These are phyloP conservation scores for Paratrypauchen microcephalus DNA, from an alignment of 2,797 vertebrate genomes.

Conservation along the genomic window DNA sequence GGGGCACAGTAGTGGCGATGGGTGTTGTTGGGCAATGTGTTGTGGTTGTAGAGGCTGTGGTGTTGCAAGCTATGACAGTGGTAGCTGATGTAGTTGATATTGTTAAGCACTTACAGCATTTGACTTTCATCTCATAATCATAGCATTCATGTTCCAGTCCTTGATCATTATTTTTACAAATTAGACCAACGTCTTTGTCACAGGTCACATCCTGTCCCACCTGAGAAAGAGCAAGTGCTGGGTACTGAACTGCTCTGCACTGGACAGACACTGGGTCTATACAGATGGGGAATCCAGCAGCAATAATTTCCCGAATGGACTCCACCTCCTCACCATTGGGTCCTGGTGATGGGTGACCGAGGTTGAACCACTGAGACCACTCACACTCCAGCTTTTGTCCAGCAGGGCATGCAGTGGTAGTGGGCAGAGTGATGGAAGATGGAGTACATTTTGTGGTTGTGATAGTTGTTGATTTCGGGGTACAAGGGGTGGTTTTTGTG, in stretches of 20 bases:
- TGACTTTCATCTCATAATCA: conserved; percentile 45
- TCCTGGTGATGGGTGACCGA: too few relatives aligned
- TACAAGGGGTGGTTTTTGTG: too few relatives aligned
- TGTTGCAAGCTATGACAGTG: too few relatives aligned
- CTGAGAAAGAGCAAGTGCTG: conserved; percentile 4
- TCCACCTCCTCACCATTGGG: too few relatives aligned
- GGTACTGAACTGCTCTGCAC: conserved; percentile 29
- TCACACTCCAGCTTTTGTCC: neutral
- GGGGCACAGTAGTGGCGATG: neutral
- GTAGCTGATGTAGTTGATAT: too few relatives aligned
- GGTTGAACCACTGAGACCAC: neutral
- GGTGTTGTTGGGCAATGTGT: neutral
- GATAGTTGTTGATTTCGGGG: neutral
- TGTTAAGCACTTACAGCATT: conserved; percentile 19
- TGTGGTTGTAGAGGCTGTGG: too few relatives aligned
- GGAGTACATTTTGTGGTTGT: neutral
- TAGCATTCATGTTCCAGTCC: conserved; percentile 29
- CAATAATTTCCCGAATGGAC: too few relatives aligned
- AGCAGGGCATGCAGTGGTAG: neutral
- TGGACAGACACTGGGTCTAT: conserved; percentile 16
- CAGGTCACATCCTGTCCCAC: conserved; percentile 35
- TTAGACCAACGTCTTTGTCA: conserved; percentile 30
- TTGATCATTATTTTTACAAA: conserved; percentile 40
- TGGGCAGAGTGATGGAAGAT: neutral
- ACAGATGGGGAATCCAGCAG: conserved; percentile 22